Evolutionary conservation across 2,797 vertebrate genomes (phyloP), one percentile per base, ranked within the genome.

Genomic region (Sebastes cheni): DNA sequence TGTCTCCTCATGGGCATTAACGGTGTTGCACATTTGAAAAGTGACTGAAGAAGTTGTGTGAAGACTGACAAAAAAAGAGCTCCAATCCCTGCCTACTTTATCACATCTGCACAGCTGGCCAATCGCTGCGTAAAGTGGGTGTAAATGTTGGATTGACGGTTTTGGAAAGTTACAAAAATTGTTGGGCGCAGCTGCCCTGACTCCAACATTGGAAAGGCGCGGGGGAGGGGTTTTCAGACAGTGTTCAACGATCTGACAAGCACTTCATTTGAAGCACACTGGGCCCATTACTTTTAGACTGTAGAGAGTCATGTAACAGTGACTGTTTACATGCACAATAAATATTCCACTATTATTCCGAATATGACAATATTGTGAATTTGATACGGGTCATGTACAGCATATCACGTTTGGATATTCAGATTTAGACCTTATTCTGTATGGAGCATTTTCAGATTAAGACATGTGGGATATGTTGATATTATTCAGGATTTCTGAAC

Each of bases 81-180:
- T 72, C 8, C 14, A 20, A 9, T 30, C 23, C 16, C 18, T 60
- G 36, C 11, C 23, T 29, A 46, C 36, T 72, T 25, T 5, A 25
- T 69, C 29, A 70, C 3, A 36, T 71, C 32, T 58, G 62, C 62
- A 34, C 12, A 64, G 32, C 61, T 14, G 52, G 30, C 34, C 68
- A 36, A 16, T 32, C 4, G 10, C 10, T 14, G 10, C 3, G 1
- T 14, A 20, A 58, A 46, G 54, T 36, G 22, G 4, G 3, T 1
- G 2, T 22, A 25, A 58, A 72, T 54, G 34, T 72, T 16, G 14
- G 42, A 32, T 59, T 29, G 62, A 30, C 0, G 2, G 23, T 67
- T 82, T 72, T 76, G 14, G 23, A 70, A 58, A 71, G 59, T 46
- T 25, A 10, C 36, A 58, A 22, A 80, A 67, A 60, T 18, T 27